Percentiles rank a stretch among this genome's conserved stretches.
phyloP scores from a whole-genome alignment of 2,113 vertebrate genomes.

The Thryonomys swinderianus region DNA sequence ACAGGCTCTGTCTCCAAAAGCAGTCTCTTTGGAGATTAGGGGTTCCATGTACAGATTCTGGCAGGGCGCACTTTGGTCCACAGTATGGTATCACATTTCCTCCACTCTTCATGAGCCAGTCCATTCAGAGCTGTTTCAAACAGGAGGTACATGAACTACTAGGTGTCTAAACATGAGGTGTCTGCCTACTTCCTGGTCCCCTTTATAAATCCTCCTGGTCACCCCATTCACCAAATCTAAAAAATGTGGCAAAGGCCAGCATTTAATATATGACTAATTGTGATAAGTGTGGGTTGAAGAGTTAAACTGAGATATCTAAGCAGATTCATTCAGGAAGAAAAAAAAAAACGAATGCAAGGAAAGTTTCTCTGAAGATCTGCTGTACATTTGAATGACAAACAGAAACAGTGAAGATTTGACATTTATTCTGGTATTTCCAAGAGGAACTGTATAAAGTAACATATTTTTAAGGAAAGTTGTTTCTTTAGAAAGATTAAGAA shows the following conservation, averaged over 20 bases:
- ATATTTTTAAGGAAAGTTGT: slow-evolving; percentile 64
- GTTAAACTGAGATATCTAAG: slow-evolving; percentile 6
- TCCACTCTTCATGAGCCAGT: neutral
- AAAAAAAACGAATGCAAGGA: neutral
- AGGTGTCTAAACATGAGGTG: neutral
- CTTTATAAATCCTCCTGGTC: neutral
- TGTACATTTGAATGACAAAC: slow-evolving; percentile 12
- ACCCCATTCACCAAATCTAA: neutral
- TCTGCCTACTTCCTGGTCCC: neutral
- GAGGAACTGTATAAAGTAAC: slow-evolving; percentile 55
- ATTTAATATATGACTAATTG: neutral
- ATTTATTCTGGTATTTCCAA: slow-evolving; percentile 72
- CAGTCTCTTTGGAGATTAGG: neutral
- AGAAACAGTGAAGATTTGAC: slow-evolving; percentile 57
- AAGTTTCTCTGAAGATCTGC: slow-evolving; percentile 52
- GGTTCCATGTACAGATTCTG: neutral
- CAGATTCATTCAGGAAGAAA: slow-evolving; percentile 52
- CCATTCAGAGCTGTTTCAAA: neutral
- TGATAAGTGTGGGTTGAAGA: neutral
- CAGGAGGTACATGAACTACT: neutral
- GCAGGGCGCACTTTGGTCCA: neutral
- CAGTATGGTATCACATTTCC: neutral
- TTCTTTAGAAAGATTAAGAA: slow-evolving; percentile 61
- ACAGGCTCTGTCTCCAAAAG: neutral
- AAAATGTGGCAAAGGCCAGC: neutral